phyloP scores from a whole-genome alignment of 2,797 vertebrate species.

The Chiropotes sagulatus region DNA sequence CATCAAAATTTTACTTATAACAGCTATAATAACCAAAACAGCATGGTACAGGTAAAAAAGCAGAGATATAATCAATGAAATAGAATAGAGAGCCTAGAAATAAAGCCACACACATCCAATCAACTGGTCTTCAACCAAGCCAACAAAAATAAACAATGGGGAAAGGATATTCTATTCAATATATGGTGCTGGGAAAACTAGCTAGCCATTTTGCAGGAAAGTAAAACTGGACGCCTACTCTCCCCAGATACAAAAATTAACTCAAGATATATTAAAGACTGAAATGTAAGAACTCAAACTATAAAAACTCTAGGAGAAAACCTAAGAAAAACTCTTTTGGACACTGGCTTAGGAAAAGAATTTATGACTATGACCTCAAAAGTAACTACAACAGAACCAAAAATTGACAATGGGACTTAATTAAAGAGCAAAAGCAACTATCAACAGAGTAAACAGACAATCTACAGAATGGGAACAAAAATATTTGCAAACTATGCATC shows the following conservation, averaged over 20 bases:
- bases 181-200: neutral
- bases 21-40: neutral
- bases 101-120: too few species aligned
- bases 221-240: neutral
- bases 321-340: neutral
- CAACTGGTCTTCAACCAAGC: too few species aligned
- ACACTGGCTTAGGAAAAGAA: neutral
- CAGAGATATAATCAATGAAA: neutral
- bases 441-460: neutral
- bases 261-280: neutral
- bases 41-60: neutral
- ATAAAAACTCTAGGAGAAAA: neutral
- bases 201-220: neutral
- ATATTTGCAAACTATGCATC: neutral
- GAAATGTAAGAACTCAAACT: neutral
- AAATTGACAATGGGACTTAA: neutral
- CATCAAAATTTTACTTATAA: too few species aligned
- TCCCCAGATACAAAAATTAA: neutral
- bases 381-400: neutral
- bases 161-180: neutral
- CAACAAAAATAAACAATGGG: neutral
- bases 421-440: neutral
- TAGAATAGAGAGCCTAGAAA: too few species aligned
- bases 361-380: neutral
- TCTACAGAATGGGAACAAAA: neutral